Percentiles rank a stretch among this genome's conserved stretches.
Conservation (phyloP, 2,888 invertebrate species). For the Tupiocoris notatus region DNA sequence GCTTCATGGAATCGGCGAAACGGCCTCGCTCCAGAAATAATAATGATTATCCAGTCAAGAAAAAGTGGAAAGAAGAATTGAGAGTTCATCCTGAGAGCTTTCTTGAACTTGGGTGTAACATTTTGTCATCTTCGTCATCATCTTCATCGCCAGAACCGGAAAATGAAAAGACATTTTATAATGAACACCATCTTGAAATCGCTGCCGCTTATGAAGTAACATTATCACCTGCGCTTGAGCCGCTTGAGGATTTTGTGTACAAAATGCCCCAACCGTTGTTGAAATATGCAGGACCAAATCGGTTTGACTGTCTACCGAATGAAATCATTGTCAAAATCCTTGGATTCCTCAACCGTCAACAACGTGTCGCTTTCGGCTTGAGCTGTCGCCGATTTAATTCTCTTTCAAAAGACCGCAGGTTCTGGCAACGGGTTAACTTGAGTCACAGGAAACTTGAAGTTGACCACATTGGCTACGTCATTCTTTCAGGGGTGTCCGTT, state of each 20-base stretch:
- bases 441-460: constrained; percentile 67
- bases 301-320: constrained; percentile 65
- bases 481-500: constrained; percentile 74
- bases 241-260: constrained; percentile 27
- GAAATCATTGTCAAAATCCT: constrained; percentile 82
- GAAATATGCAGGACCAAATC: background rate
- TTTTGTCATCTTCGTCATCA: background rate
- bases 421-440: constrained; percentile 83
- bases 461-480: constrained; percentile 70
- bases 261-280: background rate
- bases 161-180: constrained; percentile 4
- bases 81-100: background rate
- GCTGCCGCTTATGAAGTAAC: constrained; percentile 36
- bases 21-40: background rate
- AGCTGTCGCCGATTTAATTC: constrained; percentile 78
- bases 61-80: background rate
- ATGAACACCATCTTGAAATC: constrained; percentile 32
- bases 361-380: constrained; percentile 67
- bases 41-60: background rate
- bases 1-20: background rate
- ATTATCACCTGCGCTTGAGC: constrained; percentile 22
- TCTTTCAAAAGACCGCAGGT: constrained; percentile 75
- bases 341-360: constrained; percentile 75
- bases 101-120: background rate
- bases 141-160: background rate